Conservation (phyloP, 2,113 vertebrate genomes). For the Phaethon lepturus region DNA sequence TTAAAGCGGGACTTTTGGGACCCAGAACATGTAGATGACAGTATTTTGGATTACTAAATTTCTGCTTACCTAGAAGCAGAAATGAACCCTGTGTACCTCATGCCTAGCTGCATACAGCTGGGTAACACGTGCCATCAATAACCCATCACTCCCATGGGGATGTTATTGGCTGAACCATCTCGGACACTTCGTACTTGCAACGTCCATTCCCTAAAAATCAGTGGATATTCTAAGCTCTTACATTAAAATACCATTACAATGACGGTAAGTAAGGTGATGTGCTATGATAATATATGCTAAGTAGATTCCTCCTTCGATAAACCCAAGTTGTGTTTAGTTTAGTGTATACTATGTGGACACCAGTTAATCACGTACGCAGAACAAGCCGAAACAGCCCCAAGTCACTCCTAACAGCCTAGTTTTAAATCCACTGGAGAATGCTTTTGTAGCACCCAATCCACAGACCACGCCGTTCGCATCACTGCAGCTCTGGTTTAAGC, state of each 20-base stretch:
- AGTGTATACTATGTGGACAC: accelerated
- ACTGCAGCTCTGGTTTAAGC: background rate
- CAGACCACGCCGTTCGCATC: accelerated
- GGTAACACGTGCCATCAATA: accelerated
- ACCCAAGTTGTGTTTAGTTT: background rate
- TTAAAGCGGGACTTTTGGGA: background rate
- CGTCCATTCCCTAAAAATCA: background rate
- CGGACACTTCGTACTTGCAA: background rate
- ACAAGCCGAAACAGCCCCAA: background rate
- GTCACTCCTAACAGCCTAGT: background rate
- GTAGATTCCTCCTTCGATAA: background rate
- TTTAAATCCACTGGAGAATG: background rate
- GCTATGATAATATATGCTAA: accelerated
- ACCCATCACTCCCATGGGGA: accelerated
- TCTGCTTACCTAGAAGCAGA: background rate
- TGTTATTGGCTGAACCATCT: accelerated
- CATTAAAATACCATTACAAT: background rate
- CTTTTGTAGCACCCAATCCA: background rate
- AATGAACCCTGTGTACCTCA: background rate
- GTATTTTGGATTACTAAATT: accelerated
- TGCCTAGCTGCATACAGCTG: accelerated
- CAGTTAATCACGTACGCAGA: accelerated
- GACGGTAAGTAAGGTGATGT: background rate
- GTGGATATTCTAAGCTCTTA: background rate
- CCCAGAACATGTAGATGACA: background rate